Conservation (phyloP, 2,113 vertebrate species). For the Pomatostomus ruficeps region DNA sequence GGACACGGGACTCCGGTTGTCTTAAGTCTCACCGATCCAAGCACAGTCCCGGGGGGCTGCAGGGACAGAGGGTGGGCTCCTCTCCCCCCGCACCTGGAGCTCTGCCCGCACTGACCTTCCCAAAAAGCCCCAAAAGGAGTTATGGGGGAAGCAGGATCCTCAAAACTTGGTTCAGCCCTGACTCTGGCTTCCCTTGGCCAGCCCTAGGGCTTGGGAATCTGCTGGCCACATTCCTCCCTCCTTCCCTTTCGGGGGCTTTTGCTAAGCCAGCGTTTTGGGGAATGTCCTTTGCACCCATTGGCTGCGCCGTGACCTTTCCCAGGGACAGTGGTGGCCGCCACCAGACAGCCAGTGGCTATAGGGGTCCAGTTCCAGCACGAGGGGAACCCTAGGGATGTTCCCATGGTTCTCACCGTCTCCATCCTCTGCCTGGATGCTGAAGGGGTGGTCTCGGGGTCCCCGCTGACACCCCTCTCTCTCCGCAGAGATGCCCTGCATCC, state of each 20-base stretch:
- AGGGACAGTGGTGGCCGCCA: background rate
- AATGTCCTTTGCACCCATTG: constrained; percentile 39
- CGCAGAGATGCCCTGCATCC: constrained; percentile 92
- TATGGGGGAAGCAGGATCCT: accelerated
- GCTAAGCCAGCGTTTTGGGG: constrained; percentile 47
- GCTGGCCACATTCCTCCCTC: constrained; percentile 9
- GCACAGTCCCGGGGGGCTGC: background rate
- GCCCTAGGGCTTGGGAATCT: background rate
- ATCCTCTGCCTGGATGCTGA: accelerated
- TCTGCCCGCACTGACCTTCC: background rate
- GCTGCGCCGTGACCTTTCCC: background rate
- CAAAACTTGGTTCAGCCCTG: accelerated
- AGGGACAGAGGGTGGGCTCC: background rate
- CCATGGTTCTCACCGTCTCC: accelerated
- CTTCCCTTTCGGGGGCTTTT: constrained; percentile 13
- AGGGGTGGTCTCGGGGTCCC: accelerated
- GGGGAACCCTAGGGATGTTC: background rate
- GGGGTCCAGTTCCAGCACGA: accelerated
- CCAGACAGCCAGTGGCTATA: accelerated
- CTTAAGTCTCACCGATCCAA: accelerated
- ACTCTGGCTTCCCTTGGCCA: background rate
- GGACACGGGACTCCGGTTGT: background rate
- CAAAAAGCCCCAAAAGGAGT: accelerated
- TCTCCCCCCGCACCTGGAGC: accelerated
- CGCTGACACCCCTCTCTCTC: background rate